phyloP scores from a whole-genome alignment of 2,888 invertebrate genomes.

The Ashinkailepas kermadecensis region DNA sequence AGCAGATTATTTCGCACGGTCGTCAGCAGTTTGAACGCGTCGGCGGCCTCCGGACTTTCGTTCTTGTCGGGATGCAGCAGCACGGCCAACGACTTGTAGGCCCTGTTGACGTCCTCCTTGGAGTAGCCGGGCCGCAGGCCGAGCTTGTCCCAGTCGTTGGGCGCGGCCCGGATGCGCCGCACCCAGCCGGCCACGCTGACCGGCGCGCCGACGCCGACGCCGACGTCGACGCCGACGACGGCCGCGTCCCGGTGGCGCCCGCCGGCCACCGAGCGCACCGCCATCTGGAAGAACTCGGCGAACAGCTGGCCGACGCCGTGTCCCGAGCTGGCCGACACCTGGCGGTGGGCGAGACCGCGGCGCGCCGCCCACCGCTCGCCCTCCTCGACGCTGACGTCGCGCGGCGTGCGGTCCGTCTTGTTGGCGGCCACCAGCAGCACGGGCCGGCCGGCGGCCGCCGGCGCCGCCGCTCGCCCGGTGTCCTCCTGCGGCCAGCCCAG shows the following conservation, averaged over 20 bases:
- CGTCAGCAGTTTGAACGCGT: constrained; percentile 44
- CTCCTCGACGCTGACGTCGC: background rate
- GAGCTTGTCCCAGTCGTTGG: constrained; percentile 26
- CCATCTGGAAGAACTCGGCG: constrained; percentile 7
- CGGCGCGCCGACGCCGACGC: background rate
- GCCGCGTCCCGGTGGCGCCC: background rate
- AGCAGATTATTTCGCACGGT: constrained; percentile 38
- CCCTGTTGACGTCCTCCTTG: constrained; percentile 43
- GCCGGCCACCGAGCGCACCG: background rate
- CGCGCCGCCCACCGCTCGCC: constrained; percentile 2
- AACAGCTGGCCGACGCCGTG: background rate
- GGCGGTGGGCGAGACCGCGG: background rate
- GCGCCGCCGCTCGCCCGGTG: background rate
- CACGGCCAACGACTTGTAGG: constrained; percentile 43
- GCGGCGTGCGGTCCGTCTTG: constrained; percentile 19
- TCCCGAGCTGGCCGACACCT: constrained; percentile 4
- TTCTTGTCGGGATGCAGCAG: constrained; percentile 46
- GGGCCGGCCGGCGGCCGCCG: background rate
- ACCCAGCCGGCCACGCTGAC: background rate
- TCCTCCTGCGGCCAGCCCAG: constrained; percentile 35
- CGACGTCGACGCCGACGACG: background rate
- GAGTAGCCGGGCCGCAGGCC: constrained; percentile 25
- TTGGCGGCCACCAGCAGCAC: constrained; percentile 26
- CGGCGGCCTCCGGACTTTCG: constrained; percentile 44
- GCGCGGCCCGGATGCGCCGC: constrained; percentile 5